These are phyloP conservation scores for Chaetodon trifasciatus DNA, from an alignment of 2,797 vertebrate genomes.

Conservation along the genomic window DNA sequence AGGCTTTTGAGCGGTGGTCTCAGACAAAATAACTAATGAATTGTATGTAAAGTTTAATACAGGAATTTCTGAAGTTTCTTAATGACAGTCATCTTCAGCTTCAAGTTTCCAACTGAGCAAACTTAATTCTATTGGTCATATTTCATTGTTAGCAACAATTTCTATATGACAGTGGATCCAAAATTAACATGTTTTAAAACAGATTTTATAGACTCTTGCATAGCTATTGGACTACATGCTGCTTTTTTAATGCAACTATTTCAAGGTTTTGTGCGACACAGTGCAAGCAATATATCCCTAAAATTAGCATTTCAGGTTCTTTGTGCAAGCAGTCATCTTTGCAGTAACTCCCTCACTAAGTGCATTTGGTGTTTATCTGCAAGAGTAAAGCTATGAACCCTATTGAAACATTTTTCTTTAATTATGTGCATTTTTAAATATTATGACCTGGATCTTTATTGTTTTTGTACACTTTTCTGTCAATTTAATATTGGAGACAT, in stretches of 20 bases:
- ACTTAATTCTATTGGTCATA: neutral
- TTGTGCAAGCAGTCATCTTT: constrained; percentile 84
- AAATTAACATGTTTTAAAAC: neutral
- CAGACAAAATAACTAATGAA: constrained; percentile 22
- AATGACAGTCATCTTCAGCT: constrained; percentile 1
- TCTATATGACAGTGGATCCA: neutral
- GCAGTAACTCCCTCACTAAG: constrained; percentile 77
- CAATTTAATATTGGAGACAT: constrained; percentile 73
- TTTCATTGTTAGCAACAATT: constrained; percentile 4
- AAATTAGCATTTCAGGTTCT: constrained; percentile 71
- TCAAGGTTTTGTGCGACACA: constrained; percentile 79
- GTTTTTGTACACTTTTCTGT: constrained; percentile 75
- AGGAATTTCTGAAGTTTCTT: constrained; percentile 11
- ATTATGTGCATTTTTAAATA: constrained; percentile 73
- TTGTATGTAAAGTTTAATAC: neutral
- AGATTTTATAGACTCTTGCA: constrained; percentile 17
- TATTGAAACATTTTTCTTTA: constrained; percentile 87
- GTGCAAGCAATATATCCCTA: constrained; percentile 52
- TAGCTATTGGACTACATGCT: constrained; percentile 18
- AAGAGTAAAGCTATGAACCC: constrained; percentile 92
- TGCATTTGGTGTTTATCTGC: constrained; percentile 86
- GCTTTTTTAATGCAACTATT: constrained; percentile 34
- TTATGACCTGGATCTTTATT: constrained; percentile 69
- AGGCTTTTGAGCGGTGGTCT: constrained; percentile 29
- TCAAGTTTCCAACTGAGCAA: constrained; percentile 20